These are phyloP conservation scores for Stegostoma tigrinum DNA, from an alignment of 2,113 vertebrate genomes.

Conservation along the genomic window DNA sequence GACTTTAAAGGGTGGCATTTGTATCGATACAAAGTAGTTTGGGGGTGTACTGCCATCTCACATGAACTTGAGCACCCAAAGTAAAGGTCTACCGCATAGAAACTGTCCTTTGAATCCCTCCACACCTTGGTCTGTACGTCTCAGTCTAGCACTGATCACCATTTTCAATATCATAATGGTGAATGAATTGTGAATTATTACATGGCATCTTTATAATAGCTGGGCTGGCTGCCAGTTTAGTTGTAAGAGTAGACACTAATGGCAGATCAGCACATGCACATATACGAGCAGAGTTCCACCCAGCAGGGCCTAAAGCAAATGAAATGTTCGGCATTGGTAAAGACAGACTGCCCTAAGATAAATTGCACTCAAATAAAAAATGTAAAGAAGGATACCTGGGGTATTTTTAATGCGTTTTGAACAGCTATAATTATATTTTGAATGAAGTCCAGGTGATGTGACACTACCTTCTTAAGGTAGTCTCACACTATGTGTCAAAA, in stretches of 20 bases:
- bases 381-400: neutral
- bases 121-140: neutral
- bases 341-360: neutral
- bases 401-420: neutral
- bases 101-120: neutral
- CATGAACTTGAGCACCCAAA: neutral
- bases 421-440: neutral
- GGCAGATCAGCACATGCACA: neutral
- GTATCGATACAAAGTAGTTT: neutral
- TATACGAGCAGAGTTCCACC: neutral
- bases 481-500: neutral
- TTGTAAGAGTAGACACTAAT: neutral
- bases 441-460: neutral
- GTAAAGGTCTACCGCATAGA: neutral
- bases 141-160: neutral
- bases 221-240: neutral
- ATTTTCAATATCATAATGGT: neutral
- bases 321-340: neutral
- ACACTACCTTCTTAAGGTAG: neutral
- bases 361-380: neutral
- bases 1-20: neutral
- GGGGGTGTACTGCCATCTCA: neutral
- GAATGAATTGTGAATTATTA: neutral
- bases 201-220: neutral
- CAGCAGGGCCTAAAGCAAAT: neutral